A percentile compares a stretch with the other conserved stretches of the same genome.
Conservation (phyloP, 2,113 vertebrate species). For the Paradisaea rubra region DNA sequence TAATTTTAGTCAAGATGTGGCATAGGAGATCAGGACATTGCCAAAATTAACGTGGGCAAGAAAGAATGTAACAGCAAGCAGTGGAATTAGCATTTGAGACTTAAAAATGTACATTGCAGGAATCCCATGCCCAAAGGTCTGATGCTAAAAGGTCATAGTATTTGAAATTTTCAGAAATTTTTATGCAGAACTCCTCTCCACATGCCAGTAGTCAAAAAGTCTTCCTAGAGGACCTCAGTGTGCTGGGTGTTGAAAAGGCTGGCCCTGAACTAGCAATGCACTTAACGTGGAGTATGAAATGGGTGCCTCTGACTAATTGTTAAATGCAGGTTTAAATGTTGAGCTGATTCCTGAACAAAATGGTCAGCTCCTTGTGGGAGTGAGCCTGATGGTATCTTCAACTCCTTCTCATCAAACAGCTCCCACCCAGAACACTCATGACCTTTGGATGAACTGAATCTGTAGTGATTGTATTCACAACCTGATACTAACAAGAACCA, state of each 20-base stretch:
- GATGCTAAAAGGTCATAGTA: neutral
- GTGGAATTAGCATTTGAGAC: neutral
- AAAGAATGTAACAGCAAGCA: neutral
- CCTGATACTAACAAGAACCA: neutral
- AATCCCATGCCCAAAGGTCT: neutral
- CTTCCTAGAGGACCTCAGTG: neutral
- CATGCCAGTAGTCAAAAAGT: neutral
- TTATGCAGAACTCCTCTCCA: neutral
- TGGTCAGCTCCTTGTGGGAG: neutral
- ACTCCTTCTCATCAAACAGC: neutral
- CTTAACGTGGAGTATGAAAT: neutral
- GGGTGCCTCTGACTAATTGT: neutral
- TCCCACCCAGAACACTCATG: neutral
- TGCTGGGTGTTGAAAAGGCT: neutral
- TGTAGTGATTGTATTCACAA: neutral
- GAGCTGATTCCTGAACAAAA: neutral
- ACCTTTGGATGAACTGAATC: neutral
- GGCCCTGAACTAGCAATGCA: neutral
- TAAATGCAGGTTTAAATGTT: neutral
- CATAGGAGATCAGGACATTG: neutral
- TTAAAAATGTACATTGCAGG: neutral
- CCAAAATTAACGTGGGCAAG: neutral
- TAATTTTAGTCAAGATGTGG: neutral
- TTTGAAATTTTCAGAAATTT: neutral
- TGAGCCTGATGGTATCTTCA: neutral